These are phyloP conservation scores for Polydrusus pterygomalis DNA, from an alignment of 2,888 invertebrate genomes.

Conservation along the genomic window DNA sequence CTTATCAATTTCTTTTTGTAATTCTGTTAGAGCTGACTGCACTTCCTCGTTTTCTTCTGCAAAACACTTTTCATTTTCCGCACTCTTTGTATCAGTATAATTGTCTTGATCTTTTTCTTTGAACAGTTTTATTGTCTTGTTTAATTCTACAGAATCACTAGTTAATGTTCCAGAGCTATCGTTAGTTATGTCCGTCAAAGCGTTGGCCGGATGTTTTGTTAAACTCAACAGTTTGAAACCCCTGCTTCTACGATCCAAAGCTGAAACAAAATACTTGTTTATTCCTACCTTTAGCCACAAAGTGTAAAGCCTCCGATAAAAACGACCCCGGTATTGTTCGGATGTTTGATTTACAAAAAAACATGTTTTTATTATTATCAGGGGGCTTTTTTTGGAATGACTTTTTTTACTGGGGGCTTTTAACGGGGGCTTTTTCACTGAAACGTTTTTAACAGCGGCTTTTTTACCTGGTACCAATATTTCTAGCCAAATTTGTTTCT, in stretches of 20 bases:
- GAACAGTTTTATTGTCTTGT: constrained; percentile 38
- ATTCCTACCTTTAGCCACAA: constrained; percentile 27
- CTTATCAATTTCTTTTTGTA: no score
- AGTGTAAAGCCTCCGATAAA: constrained; percentile 29
- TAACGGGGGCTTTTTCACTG: no score
- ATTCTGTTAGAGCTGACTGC: no score
- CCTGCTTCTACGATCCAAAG: constrained; percentile 38
- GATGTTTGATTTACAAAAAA: no score
- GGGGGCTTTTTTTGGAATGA: no score
- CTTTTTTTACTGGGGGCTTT: no score
- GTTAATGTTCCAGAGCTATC: constrained; percentile 37
- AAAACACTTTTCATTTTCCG: constrained; percentile 33
- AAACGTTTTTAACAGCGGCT: no score
- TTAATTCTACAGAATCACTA: constrained; percentile 39
- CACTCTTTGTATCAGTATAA: constrained; percentile 36
- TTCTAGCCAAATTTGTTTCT: no score
- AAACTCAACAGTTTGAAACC: constrained; percentile 38
- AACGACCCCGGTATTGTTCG: constrained; percentile 5
- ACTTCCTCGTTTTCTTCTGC: neutral
- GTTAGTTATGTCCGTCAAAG: constrained; percentile 34
- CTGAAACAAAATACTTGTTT: constrained; percentile 39
- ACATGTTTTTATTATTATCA: no score
- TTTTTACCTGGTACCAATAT: no score
- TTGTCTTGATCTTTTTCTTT: constrained; percentile 31
- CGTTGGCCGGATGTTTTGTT: constrained; percentile 38